Conservation (phyloP, 2,888 invertebrate genomes). For the Aleiodes alternator region DNA sequence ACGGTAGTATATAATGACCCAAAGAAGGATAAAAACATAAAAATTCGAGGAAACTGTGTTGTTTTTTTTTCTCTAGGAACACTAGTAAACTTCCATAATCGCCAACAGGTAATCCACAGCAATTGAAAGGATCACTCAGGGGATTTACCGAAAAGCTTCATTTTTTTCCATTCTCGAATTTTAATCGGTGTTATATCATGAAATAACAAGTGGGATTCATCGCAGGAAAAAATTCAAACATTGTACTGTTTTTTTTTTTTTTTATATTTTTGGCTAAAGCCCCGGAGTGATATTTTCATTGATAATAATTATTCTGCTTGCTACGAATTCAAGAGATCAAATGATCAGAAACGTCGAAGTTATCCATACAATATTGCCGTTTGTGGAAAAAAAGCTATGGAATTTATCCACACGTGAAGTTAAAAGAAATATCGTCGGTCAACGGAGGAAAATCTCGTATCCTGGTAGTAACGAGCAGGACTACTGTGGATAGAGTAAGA, state of each 20-base stretch:
- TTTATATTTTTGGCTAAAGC: no score
- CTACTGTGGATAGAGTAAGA: slow-evolving; percentile 41
- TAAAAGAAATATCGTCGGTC: slow-evolving; percentile 69
- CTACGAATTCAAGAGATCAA: no score
- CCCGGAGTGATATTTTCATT: no score
- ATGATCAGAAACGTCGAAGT: no score
- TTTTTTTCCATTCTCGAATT: slow-evolving; percentile 4
- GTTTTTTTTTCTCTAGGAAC: background rate
- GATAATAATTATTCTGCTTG: no score
- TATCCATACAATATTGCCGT: no score
- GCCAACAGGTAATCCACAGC: slow-evolving; percentile 35
- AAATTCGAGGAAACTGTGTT: background rate
- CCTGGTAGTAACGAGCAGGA: slow-evolving; percentile 73
- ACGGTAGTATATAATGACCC: slow-evolving; percentile 17
- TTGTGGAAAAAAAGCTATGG: slow-evolving; percentile 43
- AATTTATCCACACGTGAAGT: slow-evolving; percentile 32
- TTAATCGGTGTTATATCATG: slow-evolving; percentile 1
- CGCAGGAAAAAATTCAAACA: background rate
- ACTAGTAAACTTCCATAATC: slow-evolving; percentile 27
- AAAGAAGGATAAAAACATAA: slow-evolving; percentile 6
- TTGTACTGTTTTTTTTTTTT: no score
- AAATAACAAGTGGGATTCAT: background rate
- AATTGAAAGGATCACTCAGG: slow-evolving; percentile 12
- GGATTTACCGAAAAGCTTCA: background rate
- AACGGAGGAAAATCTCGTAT: slow-evolving; percentile 69